These are phyloP conservation scores for Pseudocheirus occidentalis DNA, from an alignment of 2,797 vertebrate genomes.

Conservation along the genomic window DNA sequence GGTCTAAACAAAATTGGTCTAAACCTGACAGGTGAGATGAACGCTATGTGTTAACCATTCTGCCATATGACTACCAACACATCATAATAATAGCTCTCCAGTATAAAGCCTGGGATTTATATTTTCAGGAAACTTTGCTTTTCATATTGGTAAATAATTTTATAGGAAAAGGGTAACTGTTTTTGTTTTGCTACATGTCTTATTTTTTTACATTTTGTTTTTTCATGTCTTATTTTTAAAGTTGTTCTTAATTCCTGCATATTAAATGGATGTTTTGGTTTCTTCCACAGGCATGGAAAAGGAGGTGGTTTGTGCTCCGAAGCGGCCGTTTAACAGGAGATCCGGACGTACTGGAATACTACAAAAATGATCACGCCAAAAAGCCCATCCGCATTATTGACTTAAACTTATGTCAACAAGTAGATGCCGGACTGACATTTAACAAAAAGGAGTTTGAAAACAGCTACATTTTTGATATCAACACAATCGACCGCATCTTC, in stretches of 20 bases:
- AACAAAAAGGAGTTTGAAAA: conserved; percentile 99
- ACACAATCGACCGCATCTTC: conserved; percentile 98
- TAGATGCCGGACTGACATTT: conserved; percentile 97
- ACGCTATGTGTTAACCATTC: neutral
- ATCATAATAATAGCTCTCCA: neutral
- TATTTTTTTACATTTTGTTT: conserved; percentile 37
- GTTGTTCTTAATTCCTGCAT: conserved; percentile 9
- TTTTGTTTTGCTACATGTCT: neutral
- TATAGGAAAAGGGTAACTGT: conserved; percentile 23
- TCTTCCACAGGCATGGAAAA: conserved; percentile 95
- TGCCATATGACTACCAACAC: neutral
- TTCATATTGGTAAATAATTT: neutral
- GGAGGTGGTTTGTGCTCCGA: conserved; percentile 98
- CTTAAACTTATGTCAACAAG: conserved; percentile 99
- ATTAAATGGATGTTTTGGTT: conserved; percentile 54
- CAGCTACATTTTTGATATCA: conserved; percentile 99
- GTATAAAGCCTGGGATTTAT: neutral
- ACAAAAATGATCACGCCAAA: conserved; percentile 99
- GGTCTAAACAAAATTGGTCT: neutral
- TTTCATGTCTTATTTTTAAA: neutral
- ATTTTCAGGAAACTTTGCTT: neutral
- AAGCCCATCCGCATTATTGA: conserved; percentile 99
- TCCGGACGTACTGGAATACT: conserved; percentile 98
- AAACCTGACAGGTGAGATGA: neutral
- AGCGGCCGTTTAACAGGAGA: conserved; percentile 97